phyloP scores from a whole-genome alignment of 2,888 invertebrate species.

The Dynastes maya region DNA sequence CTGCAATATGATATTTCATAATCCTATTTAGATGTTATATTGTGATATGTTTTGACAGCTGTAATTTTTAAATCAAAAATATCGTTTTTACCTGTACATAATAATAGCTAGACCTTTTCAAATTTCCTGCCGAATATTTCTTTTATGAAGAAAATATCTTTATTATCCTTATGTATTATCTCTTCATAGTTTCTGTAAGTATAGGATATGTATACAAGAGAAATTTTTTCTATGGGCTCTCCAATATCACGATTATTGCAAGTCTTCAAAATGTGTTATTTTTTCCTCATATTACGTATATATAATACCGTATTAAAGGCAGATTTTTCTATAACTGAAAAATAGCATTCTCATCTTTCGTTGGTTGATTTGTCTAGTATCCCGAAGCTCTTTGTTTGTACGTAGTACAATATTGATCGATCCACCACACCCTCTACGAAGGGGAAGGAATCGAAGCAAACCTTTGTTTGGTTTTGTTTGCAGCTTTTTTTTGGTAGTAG shows the following conservation, averaged over 20 bases:
- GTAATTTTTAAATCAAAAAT: conserved; percentile 30
- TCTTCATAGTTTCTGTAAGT: not conserved
- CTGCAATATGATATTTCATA: conserved; percentile 37
- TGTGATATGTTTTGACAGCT: conserved; percentile 59
- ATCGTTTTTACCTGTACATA: conserved; percentile 29
- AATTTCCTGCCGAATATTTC: conserved; percentile 27
- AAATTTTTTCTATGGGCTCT: not conserved
- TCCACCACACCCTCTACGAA: conserved; percentile 40
- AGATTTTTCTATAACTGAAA: not conserved
- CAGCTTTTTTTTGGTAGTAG: not conserved
- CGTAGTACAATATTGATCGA: conserved; percentile 40
- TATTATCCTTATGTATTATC: not conserved
- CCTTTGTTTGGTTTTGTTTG: conserved; percentile 33
- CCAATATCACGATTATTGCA: not conserved
- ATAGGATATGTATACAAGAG: not conserved
- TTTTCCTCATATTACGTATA: not conserved
- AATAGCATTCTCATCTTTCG: conserved; percentile 20
- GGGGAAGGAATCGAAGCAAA: conserved; percentile 2
- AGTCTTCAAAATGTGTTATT: not conserved
- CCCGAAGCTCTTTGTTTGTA: conserved; percentile 13
- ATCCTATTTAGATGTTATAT: conserved; percentile 52
- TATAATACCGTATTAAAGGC: not conserved
- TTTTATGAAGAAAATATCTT: conserved; percentile 2
- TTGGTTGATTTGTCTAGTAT: conserved; percentile 5
- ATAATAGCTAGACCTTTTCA: conserved; percentile 12